Percentiles rank a stretch among this genome's conserved stretches.
phyloP scores from a whole-genome alignment of 2,888 invertebrate genomes.

The Xestobium rufovillosum region DNA sequence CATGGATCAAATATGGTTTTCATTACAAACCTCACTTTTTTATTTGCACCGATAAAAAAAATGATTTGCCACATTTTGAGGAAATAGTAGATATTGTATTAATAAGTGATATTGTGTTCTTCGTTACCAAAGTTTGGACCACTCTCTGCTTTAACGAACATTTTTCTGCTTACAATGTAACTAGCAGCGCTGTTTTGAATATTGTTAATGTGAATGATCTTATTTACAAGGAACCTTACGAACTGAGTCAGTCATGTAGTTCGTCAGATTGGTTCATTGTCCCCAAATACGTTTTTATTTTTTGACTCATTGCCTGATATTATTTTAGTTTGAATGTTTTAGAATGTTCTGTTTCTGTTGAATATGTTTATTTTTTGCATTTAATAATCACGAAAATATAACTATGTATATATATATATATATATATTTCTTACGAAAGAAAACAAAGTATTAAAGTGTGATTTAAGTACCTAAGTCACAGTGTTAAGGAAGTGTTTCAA shows the following conservation, averaged over 20 bases:
- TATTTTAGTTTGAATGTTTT: neutral
- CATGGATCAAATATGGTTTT: constrained; percentile 1
- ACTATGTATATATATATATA: no score
- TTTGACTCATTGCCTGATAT: no score
- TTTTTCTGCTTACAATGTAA: neutral
- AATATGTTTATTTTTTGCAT: neutral
- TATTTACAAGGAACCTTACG: neutral
- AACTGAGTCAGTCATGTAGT: neutral
- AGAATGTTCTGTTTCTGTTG: neutral
- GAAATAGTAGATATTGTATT: neutral
- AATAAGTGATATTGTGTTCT: neutral
- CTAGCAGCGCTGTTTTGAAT: neutral
- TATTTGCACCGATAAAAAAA: neutral
- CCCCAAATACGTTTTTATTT: no score
- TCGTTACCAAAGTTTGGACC: neutral
- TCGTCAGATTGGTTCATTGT: neutral
- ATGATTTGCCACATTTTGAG: neutral
- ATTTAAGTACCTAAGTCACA: no score
- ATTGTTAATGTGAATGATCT: neutral
- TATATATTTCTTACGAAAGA: no score
- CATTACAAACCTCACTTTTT: neutral
- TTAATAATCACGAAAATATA: neutral
- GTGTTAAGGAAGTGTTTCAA: neutral
- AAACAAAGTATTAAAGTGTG: no score
- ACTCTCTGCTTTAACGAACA: neutral